Base-by-base conservation (phyloP, 2,888 invertebrate genomes). In the Aradus depressus region DNA sequence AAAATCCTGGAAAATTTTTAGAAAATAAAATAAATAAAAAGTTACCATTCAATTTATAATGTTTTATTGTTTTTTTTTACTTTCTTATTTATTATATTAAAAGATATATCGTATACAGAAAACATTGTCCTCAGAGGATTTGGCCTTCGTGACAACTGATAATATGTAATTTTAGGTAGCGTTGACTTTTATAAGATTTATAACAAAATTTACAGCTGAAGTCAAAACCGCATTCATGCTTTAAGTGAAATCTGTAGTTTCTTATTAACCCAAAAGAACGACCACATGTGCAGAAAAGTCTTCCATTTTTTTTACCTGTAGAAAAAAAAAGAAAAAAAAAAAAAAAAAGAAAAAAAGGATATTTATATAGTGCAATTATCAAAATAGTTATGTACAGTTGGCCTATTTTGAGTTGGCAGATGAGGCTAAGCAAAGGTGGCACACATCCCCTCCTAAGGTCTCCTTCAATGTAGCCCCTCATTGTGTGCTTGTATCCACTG, bases 161-260 rank as follows among this genome's bases (percentile, higher is more conserved):
- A 6, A 43, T 18, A 21, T 51, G 51, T 14, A 25, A 19, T 43
- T 54, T 54, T 44, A 51, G 32, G 34, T 44, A 28, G 18, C 32
- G 10, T 6, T 16, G 23, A 21, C 39, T 18, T 32, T 44, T 49
- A 23, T 49, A 51, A 8, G n/a, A 22, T 39, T 50, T 52, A 6
- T 6, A 21, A 37, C 55, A 55, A 14, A 26, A 14, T 1, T 5
- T 25, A 34, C 55, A 55, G 4, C 21, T 14, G 18, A 52, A 52
- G n/a, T 23, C 12, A 19, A 38, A 42, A 18, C 45, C 52, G 22
- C 52, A 55, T 37, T 55, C 52, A 19, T 52, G 52, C 3, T 25
- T 35, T n/a, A 25, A 25, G 18, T 55, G 55, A 21, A 32, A 50
- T 14, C 21, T 35, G 18, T 50, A 35, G 28, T 53, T 44, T 16